A percentile compares a stretch with the other conserved stretches of the same genome.
Conservation (phyloP, 2,797 vertebrate species). For the Amblyraja radiata region DNA sequence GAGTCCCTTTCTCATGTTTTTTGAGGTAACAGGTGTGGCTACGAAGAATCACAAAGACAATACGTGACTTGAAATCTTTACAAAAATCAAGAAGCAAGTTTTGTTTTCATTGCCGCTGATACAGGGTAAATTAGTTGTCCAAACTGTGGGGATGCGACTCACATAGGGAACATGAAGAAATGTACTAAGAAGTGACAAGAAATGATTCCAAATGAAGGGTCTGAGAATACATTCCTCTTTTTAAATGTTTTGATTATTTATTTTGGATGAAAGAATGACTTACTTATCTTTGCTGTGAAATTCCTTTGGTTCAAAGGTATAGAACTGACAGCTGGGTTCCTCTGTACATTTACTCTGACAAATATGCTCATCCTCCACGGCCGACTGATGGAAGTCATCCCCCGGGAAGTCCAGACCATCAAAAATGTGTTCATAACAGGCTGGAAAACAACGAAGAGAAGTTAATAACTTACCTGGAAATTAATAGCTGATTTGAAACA, state of each 20-base stretch:
- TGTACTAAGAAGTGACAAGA: background rate
- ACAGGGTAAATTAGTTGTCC: background rate
- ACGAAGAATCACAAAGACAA: conserved; percentile 41
- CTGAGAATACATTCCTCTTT: background rate
- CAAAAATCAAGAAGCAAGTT: background rate
- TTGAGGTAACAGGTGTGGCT: conserved; percentile 61
- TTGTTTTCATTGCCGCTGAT: background rate
- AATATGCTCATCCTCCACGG: conserved; percentile 46
- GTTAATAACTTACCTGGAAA: background rate
- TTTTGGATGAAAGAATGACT: conserved; percentile 39
- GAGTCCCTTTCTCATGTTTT: conserved; percentile 51
- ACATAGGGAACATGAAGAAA: background rate
- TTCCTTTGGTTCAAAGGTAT: conserved; percentile 51
- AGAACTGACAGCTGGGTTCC: conserved; percentile 57
- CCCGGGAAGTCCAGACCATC: conserved; percentile 60
- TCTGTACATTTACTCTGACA: conserved; percentile 60
- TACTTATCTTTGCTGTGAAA: conserved; percentile 50
- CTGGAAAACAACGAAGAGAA: conserved; percentile 43
- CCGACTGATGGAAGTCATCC: conserved; percentile 48
- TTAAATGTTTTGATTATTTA: background rate
- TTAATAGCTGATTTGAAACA: background rate
- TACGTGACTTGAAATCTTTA: background rate
- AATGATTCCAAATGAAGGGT: conserved; percentile 28
- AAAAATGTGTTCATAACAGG: conserved; percentile 52
- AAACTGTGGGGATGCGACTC: no score